Percentiles rank a stretch among this genome's conserved stretches.
Conservation (phyloP, 2,113 vertebrate species). For the Nannobrachium achirus region DNA sequence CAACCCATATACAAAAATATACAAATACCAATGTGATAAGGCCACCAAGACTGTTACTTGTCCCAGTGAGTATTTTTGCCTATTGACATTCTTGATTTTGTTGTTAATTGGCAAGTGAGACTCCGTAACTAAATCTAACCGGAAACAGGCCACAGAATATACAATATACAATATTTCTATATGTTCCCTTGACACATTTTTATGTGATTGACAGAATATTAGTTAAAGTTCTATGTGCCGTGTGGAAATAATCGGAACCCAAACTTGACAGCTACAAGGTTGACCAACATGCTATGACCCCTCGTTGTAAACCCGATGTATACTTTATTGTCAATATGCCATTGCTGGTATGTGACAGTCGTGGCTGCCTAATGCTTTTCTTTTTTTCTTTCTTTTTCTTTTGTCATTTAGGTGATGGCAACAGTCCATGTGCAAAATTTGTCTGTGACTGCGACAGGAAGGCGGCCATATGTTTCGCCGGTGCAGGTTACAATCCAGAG, state of each 20-base stretch:
- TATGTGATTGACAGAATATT: too few species aligned
- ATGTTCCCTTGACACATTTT: too few species aligned
- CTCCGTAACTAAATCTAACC: too few species aligned
- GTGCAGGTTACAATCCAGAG: conserved; percentile 51
- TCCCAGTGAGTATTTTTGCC: conserved; percentile 61
- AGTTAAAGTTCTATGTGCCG: too few species aligned
- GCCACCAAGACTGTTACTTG: conserved; percentile 65
- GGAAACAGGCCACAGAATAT: too few species aligned
- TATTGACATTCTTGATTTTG: background rate
- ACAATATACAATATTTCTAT: too few species aligned
- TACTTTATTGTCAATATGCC: too few species aligned
- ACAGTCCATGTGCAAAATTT: conserved; percentile 71
- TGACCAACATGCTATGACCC: background rate
- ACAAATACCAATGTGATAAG: conserved; percentile 68
- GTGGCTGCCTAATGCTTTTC: background rate
- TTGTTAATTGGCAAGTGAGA: too few species aligned
- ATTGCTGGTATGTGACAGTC: too few species aligned
- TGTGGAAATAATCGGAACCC: too few species aligned
- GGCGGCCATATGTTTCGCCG: conserved; percentile 81
- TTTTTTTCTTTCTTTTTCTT: background rate
- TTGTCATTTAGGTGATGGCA: conserved; percentile 60
- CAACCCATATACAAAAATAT: conserved; percentile 78
- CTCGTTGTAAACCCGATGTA: too few species aligned
- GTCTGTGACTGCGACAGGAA: conserved; percentile 85
- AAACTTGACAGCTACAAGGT: background rate